These are phyloP conservation scores for Acinonyx jubatus DNA, from an alignment of 2,113 vertebrate species.

Conservation along the genomic window DNA sequence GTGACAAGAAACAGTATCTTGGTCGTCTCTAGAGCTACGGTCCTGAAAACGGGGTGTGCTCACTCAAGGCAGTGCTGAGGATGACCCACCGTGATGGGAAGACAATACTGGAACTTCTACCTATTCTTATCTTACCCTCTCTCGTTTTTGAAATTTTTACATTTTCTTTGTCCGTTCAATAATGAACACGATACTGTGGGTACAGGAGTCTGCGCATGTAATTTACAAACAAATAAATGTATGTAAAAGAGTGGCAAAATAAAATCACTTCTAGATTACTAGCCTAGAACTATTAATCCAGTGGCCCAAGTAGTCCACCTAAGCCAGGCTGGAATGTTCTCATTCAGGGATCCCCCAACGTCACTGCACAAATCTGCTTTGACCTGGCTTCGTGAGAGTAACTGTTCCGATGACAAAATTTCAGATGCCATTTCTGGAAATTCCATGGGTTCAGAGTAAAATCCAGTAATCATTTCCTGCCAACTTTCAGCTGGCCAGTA, in stretches of 20 bases:
- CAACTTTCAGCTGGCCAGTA: background rate
- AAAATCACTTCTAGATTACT: background rate
- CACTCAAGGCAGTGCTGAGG: no score
- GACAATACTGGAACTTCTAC: fast-evolving
- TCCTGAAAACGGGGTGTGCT: background rate
- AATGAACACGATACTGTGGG: background rate
- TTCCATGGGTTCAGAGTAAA: background rate
- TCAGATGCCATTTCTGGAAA: background rate
- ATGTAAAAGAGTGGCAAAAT: background rate
- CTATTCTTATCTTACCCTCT: background rate
- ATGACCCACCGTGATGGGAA: fast-evolving
- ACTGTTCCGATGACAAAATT: background rate
- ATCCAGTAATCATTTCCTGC: no score
- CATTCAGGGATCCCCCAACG: background rate
- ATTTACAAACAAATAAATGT: background rate
- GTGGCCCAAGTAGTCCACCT: background rate
- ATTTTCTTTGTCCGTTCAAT: background rate
- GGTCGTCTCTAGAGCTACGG: background rate
- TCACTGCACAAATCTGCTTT: background rate
- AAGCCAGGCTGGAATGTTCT: background rate
- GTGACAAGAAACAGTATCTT: background rate
- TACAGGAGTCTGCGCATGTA: background rate
- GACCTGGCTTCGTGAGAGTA: background rate
- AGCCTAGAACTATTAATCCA: background rate
- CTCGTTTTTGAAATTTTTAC: background rate